Conservation (phyloP, 1,140 invertebrate species). For the Platyura marginata region DNA sequence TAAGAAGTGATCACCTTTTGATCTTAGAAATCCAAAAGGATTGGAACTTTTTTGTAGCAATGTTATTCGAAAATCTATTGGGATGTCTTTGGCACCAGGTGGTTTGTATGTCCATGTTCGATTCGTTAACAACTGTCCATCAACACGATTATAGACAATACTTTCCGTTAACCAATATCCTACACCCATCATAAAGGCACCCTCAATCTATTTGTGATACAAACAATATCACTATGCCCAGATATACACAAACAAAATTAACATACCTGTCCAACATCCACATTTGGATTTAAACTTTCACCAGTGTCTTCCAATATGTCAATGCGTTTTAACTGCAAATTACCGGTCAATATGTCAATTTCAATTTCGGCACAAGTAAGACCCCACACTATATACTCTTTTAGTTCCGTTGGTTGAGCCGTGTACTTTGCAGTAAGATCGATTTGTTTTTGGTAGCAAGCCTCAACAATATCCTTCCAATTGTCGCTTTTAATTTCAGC, state of each 20-base stretch:
- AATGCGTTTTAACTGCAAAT: slow-evolving; percentile 35
- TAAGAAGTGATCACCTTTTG: too few relatives aligned
- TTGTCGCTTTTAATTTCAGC: slow-evolving; percentile 29
- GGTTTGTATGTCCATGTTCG: slow-evolving; percentile 75
- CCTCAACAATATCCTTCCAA: slow-evolving; percentile 35
- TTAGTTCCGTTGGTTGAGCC: slow-evolving; percentile 26
- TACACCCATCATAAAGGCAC: slow-evolving; percentile 70
- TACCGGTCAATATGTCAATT: slow-evolving; percentile 54
- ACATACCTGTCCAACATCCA: slow-evolving; percentile 57
- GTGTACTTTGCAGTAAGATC: slow-evolving; percentile 39
- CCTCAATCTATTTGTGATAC: too few relatives aligned
- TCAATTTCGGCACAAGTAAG: slow-evolving; percentile 39
- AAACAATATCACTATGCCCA: too few relatives aligned
- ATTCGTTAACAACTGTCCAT: slow-evolving; percentile 48
- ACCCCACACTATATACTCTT: slow-evolving; percentile 36
- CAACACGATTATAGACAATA: slow-evolving; percentile 39
- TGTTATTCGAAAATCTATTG: slow-evolving; percentile 39
- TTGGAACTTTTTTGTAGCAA: slow-evolving; percentile 41
- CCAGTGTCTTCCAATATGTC: slow-evolving; percentile 56
- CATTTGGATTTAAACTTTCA: slow-evolving; percentile 43
- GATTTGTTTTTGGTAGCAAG: slow-evolving; percentile 28
- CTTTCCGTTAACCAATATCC: slow-evolving; percentile 64
- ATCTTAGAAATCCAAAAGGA: slow-evolving; percentile 49
- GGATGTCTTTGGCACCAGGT: slow-evolving; percentile 43
- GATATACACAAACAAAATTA: not conserved